Evolutionary conservation across 2,888 invertebrate species (phyloP).

Genomic region (Quadroppia sp.): DNA sequence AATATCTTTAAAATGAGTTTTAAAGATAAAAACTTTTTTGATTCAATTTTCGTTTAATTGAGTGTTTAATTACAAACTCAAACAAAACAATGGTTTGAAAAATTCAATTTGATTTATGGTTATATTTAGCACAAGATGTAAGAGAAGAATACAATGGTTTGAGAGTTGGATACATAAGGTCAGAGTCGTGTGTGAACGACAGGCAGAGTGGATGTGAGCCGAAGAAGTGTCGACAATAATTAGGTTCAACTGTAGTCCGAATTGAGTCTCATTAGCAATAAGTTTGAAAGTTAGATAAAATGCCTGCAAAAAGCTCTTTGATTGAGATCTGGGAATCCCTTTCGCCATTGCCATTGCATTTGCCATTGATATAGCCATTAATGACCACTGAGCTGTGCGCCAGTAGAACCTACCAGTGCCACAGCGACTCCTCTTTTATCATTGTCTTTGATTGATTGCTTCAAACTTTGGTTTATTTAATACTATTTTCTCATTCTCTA

Average conservation of each 20-base stretch:
- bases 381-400: slow-evolving; percentile 3
- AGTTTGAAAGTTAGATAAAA: slow-evolving; percentile 32
- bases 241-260: slow-evolving; percentile 30
- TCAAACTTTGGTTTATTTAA: not conserved
- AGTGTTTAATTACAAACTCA: slow-evolving; percentile 19
- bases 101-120: slow-evolving; percentile 31
- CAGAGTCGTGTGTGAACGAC: not conserved
- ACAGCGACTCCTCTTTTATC: not conserved
- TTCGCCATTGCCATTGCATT: not conserved
- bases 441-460: slow-evolving; percentile 23
- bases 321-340: slow-evolving; percentile 6
- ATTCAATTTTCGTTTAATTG: slow-evolving; percentile 18
- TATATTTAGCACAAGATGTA: not conserved
- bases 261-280: slow-evolving; percentile 37
- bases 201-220: not conserved
- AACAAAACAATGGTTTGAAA: slow-evolving; percentile 24
- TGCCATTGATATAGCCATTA: not conserved
- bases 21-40: not conserved
- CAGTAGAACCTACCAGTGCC: too few relatives aligned
- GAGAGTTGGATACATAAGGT: not conserved
- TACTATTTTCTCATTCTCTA: not conserved
- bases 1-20: not conserved
- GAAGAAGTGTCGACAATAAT: slow-evolving; percentile 26
- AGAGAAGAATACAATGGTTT: not conserved
- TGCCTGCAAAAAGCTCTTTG: not conserved